These are phyloP conservation scores for Ectropis grisescens DNA, from an alignment of 1,140 invertebrate genomes.

Conservation along the genomic window DNA sequence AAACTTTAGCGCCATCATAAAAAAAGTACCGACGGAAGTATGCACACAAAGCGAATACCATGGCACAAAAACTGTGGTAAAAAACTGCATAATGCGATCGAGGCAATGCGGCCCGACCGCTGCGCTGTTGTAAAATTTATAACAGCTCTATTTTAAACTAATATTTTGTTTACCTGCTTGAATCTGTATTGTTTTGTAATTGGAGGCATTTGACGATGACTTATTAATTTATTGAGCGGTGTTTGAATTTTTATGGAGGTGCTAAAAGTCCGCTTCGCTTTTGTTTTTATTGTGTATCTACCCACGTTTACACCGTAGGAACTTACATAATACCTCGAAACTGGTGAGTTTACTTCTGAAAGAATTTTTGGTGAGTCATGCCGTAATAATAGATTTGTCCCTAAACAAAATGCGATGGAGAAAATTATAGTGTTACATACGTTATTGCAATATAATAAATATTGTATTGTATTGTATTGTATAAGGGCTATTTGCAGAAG, in stretches of 20 bases:
- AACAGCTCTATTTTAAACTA: slow-evolving; percentile 68
- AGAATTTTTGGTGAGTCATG: too few relatives aligned
- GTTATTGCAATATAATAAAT: too few relatives aligned
- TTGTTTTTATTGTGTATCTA: slow-evolving; percentile 19
- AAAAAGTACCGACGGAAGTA: slow-evolving; percentile 63
- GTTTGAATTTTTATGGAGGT: slow-evolving; percentile 59
- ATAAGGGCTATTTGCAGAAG: too few relatives aligned
- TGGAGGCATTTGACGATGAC: slow-evolving; percentile 62
- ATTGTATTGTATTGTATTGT: too few relatives aligned
- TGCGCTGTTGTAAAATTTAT: slow-evolving; percentile 65
- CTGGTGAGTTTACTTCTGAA: too few relatives aligned
- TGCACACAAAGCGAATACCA: slow-evolving; percentile 59
- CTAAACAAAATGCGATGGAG: too few relatives aligned
- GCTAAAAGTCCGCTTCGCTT: slow-evolving; percentile 56
- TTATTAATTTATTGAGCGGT: slow-evolving; percentile 66
- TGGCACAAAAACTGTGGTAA: slow-evolving; percentile 52
- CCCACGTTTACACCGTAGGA: too few relatives aligned
- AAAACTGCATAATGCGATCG: slow-evolving; percentile 62
- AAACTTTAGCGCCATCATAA: slow-evolving; percentile 59
- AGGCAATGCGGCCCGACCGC: slow-evolving; percentile 43
- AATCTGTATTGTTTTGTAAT: slow-evolving; percentile 60
- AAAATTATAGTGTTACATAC: too few relatives aligned
- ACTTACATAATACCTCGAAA: too few relatives aligned
- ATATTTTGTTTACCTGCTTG: slow-evolving; percentile 66
- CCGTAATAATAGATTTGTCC: too few relatives aligned